A percentile compares a stretch with the other conserved stretches of the same genome.
Conservation (phyloP, 1,140 invertebrate species). For the Leptopilina boulardi region DNA sequence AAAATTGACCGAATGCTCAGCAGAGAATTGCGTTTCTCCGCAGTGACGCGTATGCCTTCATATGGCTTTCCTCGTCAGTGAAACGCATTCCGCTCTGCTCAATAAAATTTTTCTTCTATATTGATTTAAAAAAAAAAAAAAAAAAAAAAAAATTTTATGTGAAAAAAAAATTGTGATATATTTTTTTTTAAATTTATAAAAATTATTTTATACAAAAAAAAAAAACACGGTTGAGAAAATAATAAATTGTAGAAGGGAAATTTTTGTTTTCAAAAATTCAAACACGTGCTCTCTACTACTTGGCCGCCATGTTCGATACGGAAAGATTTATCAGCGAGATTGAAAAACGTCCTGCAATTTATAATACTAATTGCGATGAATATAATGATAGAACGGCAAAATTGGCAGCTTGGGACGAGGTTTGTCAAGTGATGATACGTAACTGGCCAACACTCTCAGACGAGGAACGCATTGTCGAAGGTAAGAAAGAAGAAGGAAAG, state of each 20-base stretch:
- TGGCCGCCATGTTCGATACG: conserved; percentile 66
- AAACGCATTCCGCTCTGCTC: conserved; percentile 49
- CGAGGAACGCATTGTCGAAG: conserved; percentile 67
- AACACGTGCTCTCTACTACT: conserved; percentile 44
- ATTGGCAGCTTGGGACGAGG: conserved; percentile 69
- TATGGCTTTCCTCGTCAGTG: conserved; percentile 45
- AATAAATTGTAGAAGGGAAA: background rate
- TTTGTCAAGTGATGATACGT: conserved; percentile 67
- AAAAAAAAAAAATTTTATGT: background rate
- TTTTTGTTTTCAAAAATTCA: conserved; percentile 10
- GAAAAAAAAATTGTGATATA: background rate
- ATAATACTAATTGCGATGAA: conserved; percentile 65
- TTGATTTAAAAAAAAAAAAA: background rate
- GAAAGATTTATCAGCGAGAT: conserved; percentile 70
- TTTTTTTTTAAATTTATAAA: conserved; percentile 27
- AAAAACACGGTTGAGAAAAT: conserved; percentile 25
- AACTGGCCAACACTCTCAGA: conserved; percentile 67
- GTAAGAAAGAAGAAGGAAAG: conserved; percentile 51
- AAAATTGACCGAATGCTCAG: conserved; percentile 47
- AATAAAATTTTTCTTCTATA: background rate
- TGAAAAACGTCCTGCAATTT: conserved; percentile 68
- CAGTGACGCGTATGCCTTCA: conserved; percentile 66
- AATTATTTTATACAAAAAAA: background rate
- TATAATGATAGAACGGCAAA: conserved; percentile 71
- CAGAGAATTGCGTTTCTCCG: conserved; percentile 64